phyloP scores from a whole-genome alignment of 2,113 vertebrate genomes.

The Ciconia maguari region DNA sequence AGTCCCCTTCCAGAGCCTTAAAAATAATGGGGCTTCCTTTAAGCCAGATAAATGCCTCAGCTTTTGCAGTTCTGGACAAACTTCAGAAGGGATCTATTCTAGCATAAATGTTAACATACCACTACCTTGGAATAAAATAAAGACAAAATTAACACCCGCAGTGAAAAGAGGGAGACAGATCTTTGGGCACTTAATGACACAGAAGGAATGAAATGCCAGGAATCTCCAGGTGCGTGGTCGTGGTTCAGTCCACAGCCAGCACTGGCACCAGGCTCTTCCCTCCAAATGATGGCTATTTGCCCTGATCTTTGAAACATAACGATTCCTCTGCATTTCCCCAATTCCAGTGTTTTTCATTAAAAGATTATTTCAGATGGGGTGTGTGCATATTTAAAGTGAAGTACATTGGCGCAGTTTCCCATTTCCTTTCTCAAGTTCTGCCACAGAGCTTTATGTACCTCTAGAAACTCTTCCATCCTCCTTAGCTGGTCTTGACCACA shows the following conservation, averaged over 20 bases:
- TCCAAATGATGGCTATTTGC: neutral
- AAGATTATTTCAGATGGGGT: neutral
- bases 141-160: neutral
- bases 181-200: neutral
- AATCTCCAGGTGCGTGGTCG: neutral
- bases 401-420: neutral
- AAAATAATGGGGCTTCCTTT: neutral
- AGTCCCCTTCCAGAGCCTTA: neutral
- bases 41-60: neutral
- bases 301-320: neutral
- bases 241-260: neutral
- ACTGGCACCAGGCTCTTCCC: neutral
- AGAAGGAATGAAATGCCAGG: neutral
- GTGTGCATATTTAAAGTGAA: neutral
- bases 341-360: neutral
- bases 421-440: neutral
- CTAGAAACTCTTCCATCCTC: neutral
- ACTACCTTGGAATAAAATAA: neutral
- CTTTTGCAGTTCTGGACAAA: neutral
- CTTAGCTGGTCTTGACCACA: neutral
- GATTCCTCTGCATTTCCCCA: neutral
- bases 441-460: neutral
- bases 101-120: neutral
- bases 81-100: neutral
- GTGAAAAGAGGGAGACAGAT: neutral